Conservation (phyloP, 1,140 invertebrate species). For the Bombus turneri region DNA sequence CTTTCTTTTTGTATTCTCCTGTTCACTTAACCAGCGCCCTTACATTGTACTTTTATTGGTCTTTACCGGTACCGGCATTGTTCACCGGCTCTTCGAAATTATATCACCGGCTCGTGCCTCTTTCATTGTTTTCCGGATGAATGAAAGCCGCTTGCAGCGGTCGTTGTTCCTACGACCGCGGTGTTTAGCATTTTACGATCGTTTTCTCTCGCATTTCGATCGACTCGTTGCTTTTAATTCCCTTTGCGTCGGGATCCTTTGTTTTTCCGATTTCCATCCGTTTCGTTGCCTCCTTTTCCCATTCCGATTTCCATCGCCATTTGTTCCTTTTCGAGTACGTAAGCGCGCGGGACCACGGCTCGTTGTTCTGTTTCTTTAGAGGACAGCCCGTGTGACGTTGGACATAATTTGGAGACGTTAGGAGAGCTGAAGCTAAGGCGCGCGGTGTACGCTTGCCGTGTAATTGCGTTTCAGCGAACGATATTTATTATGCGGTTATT, state of each 20-base stretch:
- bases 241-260: fast-evolving
- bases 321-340: fast-evolving
- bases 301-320: fast-evolving
- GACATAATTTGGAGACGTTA: not conserved
- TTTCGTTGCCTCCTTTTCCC: not conserved
- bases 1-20: not conserved
- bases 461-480: not conserved
- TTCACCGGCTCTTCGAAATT: conserved; percentile 29
- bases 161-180: not conserved
- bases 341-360: fast-evolving
- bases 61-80: not conserved
- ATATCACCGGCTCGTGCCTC: conserved; percentile 24
- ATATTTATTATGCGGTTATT: not conserved
- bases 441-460: too few relatives aligned
- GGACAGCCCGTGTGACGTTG: too few relatives aligned
- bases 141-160: not conserved
- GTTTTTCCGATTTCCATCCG: fast-evolving
- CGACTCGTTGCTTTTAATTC: not conserved
- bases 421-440: too few relatives aligned
- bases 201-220: not conserved
- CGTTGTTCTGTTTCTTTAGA: fast-evolving
- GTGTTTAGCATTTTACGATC: not conserved
- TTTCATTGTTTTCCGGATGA: conserved; percentile 27
- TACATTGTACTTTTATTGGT: conserved; percentile 37
- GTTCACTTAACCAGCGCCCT: not conserved